These are phyloP conservation scores for Cephus nigrinus DNA, from an alignment of 2,888 invertebrate species.

Conservation along the genomic window DNA sequence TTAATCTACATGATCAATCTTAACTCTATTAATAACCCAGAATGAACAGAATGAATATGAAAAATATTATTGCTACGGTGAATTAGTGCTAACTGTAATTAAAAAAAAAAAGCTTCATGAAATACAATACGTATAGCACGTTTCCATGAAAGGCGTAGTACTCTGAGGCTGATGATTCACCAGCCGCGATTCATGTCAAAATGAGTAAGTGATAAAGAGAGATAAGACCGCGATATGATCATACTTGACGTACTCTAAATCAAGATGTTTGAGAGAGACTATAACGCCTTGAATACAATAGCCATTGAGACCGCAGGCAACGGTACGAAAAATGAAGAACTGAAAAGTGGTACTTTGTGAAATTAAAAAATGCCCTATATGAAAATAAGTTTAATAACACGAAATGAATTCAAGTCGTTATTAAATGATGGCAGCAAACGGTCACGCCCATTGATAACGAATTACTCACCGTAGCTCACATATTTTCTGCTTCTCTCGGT, in stretches of 20 bases:
- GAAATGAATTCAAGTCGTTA: background rate
- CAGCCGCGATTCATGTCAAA: conserved; percentile 38
- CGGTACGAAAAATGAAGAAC: background rate
- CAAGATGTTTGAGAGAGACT: conserved; percentile 7
- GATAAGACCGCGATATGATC: conserved; percentile 48
- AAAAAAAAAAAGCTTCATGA: background rate
- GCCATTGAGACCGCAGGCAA: background rate
- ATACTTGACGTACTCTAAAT: conserved; percentile 32
- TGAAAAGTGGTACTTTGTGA: background rate
- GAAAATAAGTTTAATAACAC: background rate
- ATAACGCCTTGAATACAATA: background rate
- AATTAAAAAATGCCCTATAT: background rate
- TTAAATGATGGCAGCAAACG: conserved; percentile 14
- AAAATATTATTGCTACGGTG: background rate
- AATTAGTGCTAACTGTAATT: background rate
- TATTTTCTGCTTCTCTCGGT: conserved; percentile 48
- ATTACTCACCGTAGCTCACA: conserved; percentile 60
- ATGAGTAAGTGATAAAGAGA: conserved; percentile 57
- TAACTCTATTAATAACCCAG: background rate
- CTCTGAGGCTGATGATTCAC: conserved; percentile 40
- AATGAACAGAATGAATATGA: background rate
- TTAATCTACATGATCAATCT: background rate
- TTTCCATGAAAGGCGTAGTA: conserved; percentile 24
- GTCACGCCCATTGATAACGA: conserved; percentile 59
- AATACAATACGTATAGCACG: background rate